Percentiles rank a stretch among this genome's conserved stretches.
Evolutionary conservation across 2,888 invertebrate genomes (phyloP).

Genomic region (Pollenia labialis): DNA sequence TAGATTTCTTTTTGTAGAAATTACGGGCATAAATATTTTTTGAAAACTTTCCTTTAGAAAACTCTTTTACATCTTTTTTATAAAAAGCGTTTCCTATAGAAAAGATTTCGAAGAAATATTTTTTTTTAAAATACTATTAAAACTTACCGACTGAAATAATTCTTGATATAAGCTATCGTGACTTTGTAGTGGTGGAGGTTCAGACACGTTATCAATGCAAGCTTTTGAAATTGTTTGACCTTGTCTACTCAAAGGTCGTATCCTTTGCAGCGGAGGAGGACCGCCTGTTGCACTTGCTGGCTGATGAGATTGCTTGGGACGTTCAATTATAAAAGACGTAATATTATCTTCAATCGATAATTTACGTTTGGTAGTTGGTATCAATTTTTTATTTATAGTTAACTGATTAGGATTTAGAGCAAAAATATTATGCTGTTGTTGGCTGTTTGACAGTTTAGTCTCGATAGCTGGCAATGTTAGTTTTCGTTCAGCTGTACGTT

Average conservation of each 20-base stretch:
- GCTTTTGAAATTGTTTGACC: constrained; percentile 4
- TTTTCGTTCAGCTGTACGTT: constrained; percentile 63
- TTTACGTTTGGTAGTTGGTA: constrained; percentile 75
- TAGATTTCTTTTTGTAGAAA: no score
- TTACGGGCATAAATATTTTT: no score
- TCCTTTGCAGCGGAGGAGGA: constrained; percentile 53
- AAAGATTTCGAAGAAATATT: no score
- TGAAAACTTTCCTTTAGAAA: no score
- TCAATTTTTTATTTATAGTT: constrained; percentile 59
- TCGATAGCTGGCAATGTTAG: constrained; percentile 67
- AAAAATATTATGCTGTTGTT: constrained; percentile 36
- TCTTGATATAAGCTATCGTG: constrained; percentile 48
- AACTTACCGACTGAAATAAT: constrained; percentile 58
- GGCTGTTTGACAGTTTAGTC: constrained; percentile 29
- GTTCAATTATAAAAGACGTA: constrained; percentile 77
- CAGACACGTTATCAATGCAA: constrained; percentile 13
- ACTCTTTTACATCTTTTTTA: no score
- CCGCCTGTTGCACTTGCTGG: constrained; percentile 44
- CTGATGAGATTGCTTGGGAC: constrained; percentile 65
- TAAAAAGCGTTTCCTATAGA: not conserved
- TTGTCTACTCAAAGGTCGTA: constrained; percentile 36
- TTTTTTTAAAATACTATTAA: not conserved
- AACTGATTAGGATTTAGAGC: constrained; percentile 45
- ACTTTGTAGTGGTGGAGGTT: constrained; percentile 35
- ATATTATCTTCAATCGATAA: constrained; percentile 79